Evolutionary conservation across 2,797 vertebrate species (phyloP), one percentile per base, ranked within the genome.

Genomic region (Miichthys miiuy): DNA sequence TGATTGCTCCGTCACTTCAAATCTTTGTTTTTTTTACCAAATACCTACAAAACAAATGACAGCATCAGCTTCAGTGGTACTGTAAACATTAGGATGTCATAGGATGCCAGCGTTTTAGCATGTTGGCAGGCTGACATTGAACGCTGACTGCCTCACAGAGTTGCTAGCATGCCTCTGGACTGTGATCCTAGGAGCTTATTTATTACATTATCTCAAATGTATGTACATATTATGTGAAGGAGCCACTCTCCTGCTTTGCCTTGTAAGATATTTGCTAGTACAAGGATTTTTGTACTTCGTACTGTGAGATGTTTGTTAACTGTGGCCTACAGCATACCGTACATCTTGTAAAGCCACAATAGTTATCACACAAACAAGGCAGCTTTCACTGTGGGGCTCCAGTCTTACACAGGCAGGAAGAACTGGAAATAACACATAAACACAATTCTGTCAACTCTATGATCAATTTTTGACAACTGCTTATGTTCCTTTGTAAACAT

Each of bases 401-500:
- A 65, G 51, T 79, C 21, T 44, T 10, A 47, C 42, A 70, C 64
- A 75, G 48, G 20, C 70, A 51, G 79, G 41, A 64, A n/a, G 60
- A 78, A 79, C 42, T 66, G 30, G 55, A 77, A 80, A 80, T 68
- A 57, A 66, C 46, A 80, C 61, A 61, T 68, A 72, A 81, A 75
- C 71, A 69, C 74, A 51, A 41, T 52, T 60, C 69, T 83, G 83
- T 84, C 84, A 70, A 56, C 63, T 51, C 75, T 42, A 14, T 67
- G 81, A 88, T 87, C 75, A 85, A 52, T 82, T 65, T 75, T 65
- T 80, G 76, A 90, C 62, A 80, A 80, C 76, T 62, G 55, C 70
- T 51, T 77, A 34, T 79, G 72, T 69, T 77, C 60, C 17, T 79
- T 72, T 76, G 74, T 87, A 50, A 85, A 83, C 61, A 48, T 12